A percentile compares a stretch with the other conserved stretches of the same genome.
Evolutionary conservation across 2,797 vertebrate genomes (phyloP).

Genomic region (Pangasius macronema): DNA sequence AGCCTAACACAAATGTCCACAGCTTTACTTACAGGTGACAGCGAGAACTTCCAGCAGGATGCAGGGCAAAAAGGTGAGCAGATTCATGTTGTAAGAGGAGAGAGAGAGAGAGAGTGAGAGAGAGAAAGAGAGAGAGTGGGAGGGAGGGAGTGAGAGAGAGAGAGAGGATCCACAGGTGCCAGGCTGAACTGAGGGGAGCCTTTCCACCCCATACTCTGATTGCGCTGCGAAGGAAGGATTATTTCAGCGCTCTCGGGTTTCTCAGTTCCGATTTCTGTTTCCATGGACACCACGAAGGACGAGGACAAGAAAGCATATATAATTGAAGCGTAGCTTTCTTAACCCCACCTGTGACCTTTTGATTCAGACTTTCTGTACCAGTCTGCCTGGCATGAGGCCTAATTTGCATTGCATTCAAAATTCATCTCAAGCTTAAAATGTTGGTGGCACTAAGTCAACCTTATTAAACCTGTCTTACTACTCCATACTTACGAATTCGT

Average conservation of each 20-base stretch:
- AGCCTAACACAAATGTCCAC: constrained; percentile 46
- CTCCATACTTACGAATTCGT: no score
- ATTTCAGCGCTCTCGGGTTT: constrained; percentile 75
- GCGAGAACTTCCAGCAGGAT: constrained; percentile 65
- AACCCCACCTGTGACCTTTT: constrained; percentile 59
- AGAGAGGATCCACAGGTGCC: constrained; percentile 37
- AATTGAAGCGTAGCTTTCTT: constrained; percentile 65
- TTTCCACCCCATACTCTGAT: constrained; percentile 63
- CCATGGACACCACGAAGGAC: constrained; percentile 72
- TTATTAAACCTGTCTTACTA: no score
- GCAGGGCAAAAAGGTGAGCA: constrained; percentile 60
- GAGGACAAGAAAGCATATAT: constrained; percentile 64
- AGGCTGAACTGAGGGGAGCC: constrained; percentile 51
- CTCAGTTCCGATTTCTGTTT: constrained; percentile 79
- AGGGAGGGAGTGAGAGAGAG: constrained; percentile 16
- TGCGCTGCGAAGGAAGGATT: constrained; percentile 61
- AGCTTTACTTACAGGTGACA: constrained; percentile 71
- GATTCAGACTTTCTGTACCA: constrained; percentile 8
- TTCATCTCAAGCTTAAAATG: neutral
- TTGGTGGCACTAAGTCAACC: no score
- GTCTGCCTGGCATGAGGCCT: neutral
- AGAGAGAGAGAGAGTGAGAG: constrained; percentile 41
- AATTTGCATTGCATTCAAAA: neutral
- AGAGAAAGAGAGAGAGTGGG: neutral
- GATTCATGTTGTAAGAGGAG: constrained; percentile 65